Evolutionary conservation across 64 coral and sea anemone species (phyloP).

Genomic region (Anthopleura sola): DNA sequence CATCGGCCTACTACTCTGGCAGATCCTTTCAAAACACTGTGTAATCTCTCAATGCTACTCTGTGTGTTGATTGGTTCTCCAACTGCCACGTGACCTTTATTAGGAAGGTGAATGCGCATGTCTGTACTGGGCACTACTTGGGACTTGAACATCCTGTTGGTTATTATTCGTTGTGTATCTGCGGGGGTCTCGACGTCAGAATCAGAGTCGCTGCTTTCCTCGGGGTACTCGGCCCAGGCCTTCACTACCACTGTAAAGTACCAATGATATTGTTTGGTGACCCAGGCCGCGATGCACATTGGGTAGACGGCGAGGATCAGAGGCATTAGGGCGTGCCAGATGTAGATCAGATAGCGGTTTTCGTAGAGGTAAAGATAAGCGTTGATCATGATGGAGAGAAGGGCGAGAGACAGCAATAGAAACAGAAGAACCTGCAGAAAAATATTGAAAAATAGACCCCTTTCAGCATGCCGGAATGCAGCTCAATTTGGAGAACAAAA

Average conservation of each 20-base stretch:
- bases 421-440: slow-evolving; percentile 47
- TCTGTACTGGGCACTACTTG: neutral
- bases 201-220: slow-evolving; percentile 35
- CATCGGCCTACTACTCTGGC: slow-evolving; percentile 45
- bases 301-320: slow-evolving; percentile 60
- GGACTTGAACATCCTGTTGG: neutral
- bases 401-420: slow-evolving; percentile 39
- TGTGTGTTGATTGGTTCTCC: neutral
- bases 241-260: slow-evolving; percentile 66
- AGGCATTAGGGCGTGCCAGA: slow-evolving; percentile 64
- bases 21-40: slow-evolving; percentile 31
- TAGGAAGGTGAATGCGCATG: slow-evolving; percentile 37
- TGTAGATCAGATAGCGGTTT: slow-evolving; percentile 37
- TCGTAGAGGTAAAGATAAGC: slow-evolving; percentile 72
- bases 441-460: neutral
- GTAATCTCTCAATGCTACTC: neutral
- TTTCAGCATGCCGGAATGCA: no score
- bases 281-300: slow-evolving; percentile 70
- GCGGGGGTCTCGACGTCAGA: slow-evolving; percentile 39
- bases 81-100: slow-evolving; percentile 6
- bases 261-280: slow-evolving; percentile 89
- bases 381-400: slow-evolving; percentile 67
- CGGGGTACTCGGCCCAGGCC: slow-evolving; percentile 60
- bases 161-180: neutral
- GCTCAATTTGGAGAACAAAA: no score